Evolutionary conservation across 30 jellyfish, hydroid and myxozoan genomes (phyloP), one percentile per base, ranked within the genome.

Genomic region (Clytia hemisphaerica): DNA sequence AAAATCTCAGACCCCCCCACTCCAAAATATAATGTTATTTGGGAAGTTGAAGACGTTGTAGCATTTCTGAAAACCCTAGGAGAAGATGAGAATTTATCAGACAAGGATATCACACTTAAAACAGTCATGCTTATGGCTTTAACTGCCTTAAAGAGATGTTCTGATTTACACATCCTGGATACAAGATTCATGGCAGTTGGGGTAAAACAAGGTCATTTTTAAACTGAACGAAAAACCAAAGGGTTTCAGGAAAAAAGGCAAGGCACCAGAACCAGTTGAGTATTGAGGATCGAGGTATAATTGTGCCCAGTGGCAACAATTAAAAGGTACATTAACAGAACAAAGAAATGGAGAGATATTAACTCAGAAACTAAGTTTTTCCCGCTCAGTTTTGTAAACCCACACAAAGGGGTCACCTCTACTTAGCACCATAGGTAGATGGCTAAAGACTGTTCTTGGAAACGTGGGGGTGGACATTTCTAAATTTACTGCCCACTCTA

Each of bases 171-270:
- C 31, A 12, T 51, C 10, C 28, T 51, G 10, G 66, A 51, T 22
- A 51, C 66, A 50, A 50, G 22, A 50, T 50, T 50, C 27, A 50
- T 50, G 65, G 28, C 27, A 6, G 28, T 50, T 6, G 65, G 65
- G 27, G 6, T 14, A 16, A 24, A n/a, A n/a, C n/a, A n/a, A n/a
- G n/a, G n/a, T n/a, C n/a, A n/a, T n/a, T n/a, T n/a, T n/a, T n/a
- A n/a, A n/a, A n/a, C 21, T 51, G 10, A 31, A 0, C 16, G 30
- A 16, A 24, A 51, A 51, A 50, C 65, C 65, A 50, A 50, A 51
- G 24, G 14, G 24, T 51, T 51, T 22, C 1, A 51, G 28, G 30
- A 51, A 16, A 14, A n/a, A 22, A 31, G 66, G 61, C 30, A 31
- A 59, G 30, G 14, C 19, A 26, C 0, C 62, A 59, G 61, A 59